Base-by-base conservation (phyloP, 1,140 invertebrate species). In the Kradibia gibbosae region DNA sequence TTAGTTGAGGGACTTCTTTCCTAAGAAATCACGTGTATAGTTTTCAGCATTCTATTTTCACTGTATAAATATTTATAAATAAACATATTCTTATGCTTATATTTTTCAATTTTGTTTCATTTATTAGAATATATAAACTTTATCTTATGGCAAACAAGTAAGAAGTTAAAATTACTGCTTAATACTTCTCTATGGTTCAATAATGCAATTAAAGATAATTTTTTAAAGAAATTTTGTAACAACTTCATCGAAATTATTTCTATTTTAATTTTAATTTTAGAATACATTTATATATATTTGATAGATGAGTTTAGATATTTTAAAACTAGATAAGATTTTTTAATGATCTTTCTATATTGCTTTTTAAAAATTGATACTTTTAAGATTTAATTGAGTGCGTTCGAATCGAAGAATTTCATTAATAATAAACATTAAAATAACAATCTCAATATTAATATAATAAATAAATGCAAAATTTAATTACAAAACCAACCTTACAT, bases 81-180 rank as follows among this genome's bases (percentile, higher is more conserved):
- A 71, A 57, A 31, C 42, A 11, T 36, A 53, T 70, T 67, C 45
- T 75, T 50, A 34, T 31, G 25, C 42, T n/a, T 50, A 36, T 36
- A 34, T 15, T 31, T 62, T 62, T 15, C 8, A n/a, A n/a, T 55
- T 57, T 70, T 55, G 31, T 67, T 55, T 48, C 25, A 72, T 57
- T 31, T 53, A 67, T 31, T 45, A 45, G 15, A 22, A 45, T 13
- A 10, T 65, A 57, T 20, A 78, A 70, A 53, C 31, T 70, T 70
- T 50, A 70, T 42, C 42, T 70, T 79, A 72, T 79, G 78, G 70
- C 70, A 71, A 73, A 80, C 48, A 80, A 62, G 62, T 34, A 28
- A 57, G 34, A 80, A 73, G 50, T 72, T 17, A 79, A 77, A 22
- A 65, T 1, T 17, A 34, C 8, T 42, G 11, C 42, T 3, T 45